A percentile compares a stretch with the other conserved stretches of the same genome.
These are phyloP conservation scores for Himalopsyche anomala DNA, from an alignment of 2,888 invertebrate genomes.

Conservation along the genomic window DNA sequence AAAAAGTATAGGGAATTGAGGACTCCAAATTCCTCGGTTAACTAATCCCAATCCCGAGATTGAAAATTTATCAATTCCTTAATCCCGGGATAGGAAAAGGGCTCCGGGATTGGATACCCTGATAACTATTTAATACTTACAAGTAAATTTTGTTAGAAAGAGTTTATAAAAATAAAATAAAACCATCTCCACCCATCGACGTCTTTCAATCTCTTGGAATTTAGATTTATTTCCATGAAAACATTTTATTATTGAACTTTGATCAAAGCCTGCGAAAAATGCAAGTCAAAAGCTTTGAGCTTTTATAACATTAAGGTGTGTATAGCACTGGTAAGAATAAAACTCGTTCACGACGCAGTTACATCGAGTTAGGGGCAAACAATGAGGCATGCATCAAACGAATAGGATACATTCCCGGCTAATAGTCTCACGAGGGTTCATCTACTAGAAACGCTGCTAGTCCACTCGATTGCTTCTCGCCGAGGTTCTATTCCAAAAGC, in stretches of 20 bases:
- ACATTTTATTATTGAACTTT: not conserved
- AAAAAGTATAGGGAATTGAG: too few relatives aligned
- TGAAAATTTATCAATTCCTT: too few relatives aligned
- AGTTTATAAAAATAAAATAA: too few relatives aligned
- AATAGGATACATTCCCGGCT: not conserved
- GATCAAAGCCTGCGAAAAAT: not conserved
- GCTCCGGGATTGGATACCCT: too few relatives aligned
- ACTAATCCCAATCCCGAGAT: too few relatives aligned
- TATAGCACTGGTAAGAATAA: not conserved
- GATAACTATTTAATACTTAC: too few relatives aligned
- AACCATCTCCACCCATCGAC: too few relatives aligned
- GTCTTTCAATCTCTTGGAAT: too few relatives aligned
- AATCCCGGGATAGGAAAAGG: too few relatives aligned
- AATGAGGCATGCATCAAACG: constrained; percentile 27
- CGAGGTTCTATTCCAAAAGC: not conserved
- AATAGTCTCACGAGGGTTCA: constrained; percentile 17
- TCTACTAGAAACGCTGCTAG: constrained; percentile 12
- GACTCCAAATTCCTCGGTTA: too few relatives aligned
- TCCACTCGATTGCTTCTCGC: not conserved
- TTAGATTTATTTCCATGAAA: not conserved
- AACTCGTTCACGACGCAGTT: constrained; percentile 15
- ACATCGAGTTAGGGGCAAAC: constrained; percentile 28
- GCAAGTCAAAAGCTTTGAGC: not conserved
- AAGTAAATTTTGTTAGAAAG: too few relatives aligned
- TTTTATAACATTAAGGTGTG: not conserved